phyloP scores from a whole-genome alignment of 2,888 invertebrate species.

The Mesorhabditis belari region DNA sequence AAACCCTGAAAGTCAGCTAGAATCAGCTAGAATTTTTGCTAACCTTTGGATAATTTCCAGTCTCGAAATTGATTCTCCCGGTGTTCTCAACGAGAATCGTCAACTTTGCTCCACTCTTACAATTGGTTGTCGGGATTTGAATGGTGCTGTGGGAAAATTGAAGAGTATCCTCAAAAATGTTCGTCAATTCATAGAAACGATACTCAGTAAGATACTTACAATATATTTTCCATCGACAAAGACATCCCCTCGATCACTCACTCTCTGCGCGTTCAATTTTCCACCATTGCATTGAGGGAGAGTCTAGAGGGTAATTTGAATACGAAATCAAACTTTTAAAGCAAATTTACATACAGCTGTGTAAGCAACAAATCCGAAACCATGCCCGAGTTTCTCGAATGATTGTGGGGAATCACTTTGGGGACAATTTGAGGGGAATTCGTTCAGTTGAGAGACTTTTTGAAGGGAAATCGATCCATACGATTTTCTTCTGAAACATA shows the following conservation, averaged over 20 bases:
- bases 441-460: background rate
- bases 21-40: no score
- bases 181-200: no score
- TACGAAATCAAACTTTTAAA: background rate
- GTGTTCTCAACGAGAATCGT: slow-evolving; percentile 68
- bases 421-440: slow-evolving; percentile 9
- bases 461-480: slow-evolving; percentile 18
- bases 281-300: slow-evolving; percentile 21
- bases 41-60: slow-evolving; percentile 36
- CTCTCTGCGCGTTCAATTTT: slow-evolving; percentile 21
- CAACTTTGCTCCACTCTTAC: slow-evolving; percentile 8
- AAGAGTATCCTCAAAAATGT: background rate
- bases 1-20: background rate
- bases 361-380: slow-evolving; percentile 40
- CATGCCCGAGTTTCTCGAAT: slow-evolving; percentile 39
- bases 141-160: background rate
- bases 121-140: background rate
- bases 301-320: slow-evolving; percentile 8
- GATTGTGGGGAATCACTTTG: slow-evolving; percentile 23
- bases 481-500: slow-evolving; percentile 15
- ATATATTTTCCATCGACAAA: slow-evolving; percentile 27
- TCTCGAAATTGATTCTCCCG: slow-evolving; percentile 70
- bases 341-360: slow-evolving; percentile 15
- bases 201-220: slow-evolving; percentile 14
- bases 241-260: slow-evolving; percentile 41